Base-by-base conservation (phyloP, 2,797 vertebrate genomes). In the Mormyrus hasselquistii region DNA sequence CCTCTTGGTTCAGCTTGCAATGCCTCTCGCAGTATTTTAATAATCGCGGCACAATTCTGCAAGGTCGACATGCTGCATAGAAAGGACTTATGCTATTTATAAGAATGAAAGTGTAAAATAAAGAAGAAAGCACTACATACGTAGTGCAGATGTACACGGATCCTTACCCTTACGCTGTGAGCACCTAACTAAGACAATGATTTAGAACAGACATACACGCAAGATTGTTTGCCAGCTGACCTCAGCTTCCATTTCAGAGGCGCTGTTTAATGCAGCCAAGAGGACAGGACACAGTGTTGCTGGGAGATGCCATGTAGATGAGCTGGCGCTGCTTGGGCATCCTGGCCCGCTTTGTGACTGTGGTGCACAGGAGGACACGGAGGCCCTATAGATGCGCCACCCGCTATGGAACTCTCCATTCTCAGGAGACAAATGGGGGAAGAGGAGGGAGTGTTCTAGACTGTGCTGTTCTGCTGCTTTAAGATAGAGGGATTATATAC, bases 21-120 rank as follows among this genome's bases (percentile, higher is more conserved):
- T 93, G 90, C 93, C 92, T 94, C 91, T 88, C 47, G 19, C 92
- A 91, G 91, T 90, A 19, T 59, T 89, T 87, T 87, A 87, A 49
- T 91, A 90, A 92, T 92, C 92, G 83, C 91, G 91, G 91, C 91
- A 92, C 90, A 93, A 94, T 91, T 94, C 93, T 92, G 90, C 92
- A 93, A 94, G 92, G 94, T 95, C 94, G 94, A 94, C 94, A 86
- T 89, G 90, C 90, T 91, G 92, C 87, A 90, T 92, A 92, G 92
- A 92, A 92, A 93, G 92, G 94, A 90, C 93, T 93, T 94, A 93
- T 94, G 94, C 94, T 95, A 95, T 95, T 19, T 94, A 89, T 95
- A 41, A 93, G 92, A 90, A 92, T 95, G 95, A 94, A 95, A 93
- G 86, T 89, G 92, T 91, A 93, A 95, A 94, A 95, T 95, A 95